Evolutionary conservation across 1,140 invertebrate genomes (phyloP).

Genomic region (Pachypeltis micranthus): DNA sequence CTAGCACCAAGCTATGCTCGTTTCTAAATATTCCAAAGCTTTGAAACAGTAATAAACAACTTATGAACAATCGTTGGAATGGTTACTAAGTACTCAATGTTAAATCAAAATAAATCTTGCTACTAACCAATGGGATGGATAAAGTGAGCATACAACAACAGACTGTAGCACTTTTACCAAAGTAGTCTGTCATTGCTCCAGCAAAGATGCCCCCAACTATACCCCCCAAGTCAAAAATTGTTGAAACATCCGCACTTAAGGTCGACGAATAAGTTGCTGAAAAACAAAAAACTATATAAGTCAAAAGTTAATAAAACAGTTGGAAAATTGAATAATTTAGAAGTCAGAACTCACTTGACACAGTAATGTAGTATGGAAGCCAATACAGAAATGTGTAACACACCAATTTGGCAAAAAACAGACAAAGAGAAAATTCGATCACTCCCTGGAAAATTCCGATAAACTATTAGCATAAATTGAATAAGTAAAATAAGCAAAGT

Average conservation of each 20-base stretch:
- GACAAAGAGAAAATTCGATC: slow-evolving; percentile 80
- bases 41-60: no score
- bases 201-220: slow-evolving; percentile 79
- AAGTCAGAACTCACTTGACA: slow-evolving; percentile 64
- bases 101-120: neutral
- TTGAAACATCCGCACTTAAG: slow-evolving; percentile 72
- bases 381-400: slow-evolving; percentile 96
- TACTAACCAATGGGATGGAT: slow-evolving; percentile 68
- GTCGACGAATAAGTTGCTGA: slow-evolving; percentile 55
- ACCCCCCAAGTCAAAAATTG: slow-evolving; percentile 83
- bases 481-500: slow-evolving; percentile 4
- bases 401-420: slow-evolving; percentile 96
- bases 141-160: slow-evolving; percentile 70
- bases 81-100: no score
- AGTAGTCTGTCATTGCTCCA: slow-evolving; percentile 72
- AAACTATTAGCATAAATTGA: neutral
- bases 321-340: neutral
- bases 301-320: neutral
- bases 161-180: slow-evolving; percentile 69
- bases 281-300: slow-evolving; percentile 33
- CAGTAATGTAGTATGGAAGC: slow-evolving; percentile 81
- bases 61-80: no score
- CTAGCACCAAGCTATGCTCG: no score
- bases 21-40: no score
- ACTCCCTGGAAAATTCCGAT: slow-evolving; percentile 61